These are phyloP conservation scores for silkworm (Bombyx mori) DNA, from an alignment of 1,140 invertebrate species.

Conservation along the genomic window DNA sequence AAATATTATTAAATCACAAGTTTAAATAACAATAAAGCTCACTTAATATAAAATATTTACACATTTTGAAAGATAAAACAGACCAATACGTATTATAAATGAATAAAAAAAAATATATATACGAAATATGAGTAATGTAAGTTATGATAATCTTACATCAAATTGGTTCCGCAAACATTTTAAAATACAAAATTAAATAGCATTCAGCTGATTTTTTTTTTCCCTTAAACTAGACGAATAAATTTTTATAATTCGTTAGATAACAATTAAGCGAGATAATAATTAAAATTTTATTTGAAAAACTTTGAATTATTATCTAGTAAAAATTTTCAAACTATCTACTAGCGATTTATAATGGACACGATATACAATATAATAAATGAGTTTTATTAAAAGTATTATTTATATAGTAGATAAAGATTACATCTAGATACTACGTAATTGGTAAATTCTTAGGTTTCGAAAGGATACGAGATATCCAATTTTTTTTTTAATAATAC, in stretches of 20 bases:
- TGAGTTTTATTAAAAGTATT: no score
- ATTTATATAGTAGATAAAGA: background rate
- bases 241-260: conserved; percentile 10
- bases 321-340: conserved; percentile 13
- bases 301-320: conserved; percentile 10
- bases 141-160: no score
- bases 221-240: background rate
- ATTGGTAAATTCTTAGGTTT: conserved; percentile 22
- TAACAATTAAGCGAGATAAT: conserved; percentile 8
- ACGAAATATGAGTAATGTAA: no score
- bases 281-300: conserved; percentile 8
- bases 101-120: no score
- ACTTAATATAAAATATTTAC: no score
- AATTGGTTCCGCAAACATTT: no score
- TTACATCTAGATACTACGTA: conserved; percentile 20
- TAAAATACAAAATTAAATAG: no score
- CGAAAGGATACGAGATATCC: conserved; percentile 7
- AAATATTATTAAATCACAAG: background rate
- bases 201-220: no score
- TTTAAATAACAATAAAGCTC: background rate
- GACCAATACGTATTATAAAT: no score
- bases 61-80: no score
- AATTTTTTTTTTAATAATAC: conserved; percentile 2
- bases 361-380: no score
- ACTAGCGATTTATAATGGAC: conserved; percentile 10